Base-by-base conservation (phyloP, 2,888 invertebrate genomes). In the Dryobotodes eremita region DNA sequence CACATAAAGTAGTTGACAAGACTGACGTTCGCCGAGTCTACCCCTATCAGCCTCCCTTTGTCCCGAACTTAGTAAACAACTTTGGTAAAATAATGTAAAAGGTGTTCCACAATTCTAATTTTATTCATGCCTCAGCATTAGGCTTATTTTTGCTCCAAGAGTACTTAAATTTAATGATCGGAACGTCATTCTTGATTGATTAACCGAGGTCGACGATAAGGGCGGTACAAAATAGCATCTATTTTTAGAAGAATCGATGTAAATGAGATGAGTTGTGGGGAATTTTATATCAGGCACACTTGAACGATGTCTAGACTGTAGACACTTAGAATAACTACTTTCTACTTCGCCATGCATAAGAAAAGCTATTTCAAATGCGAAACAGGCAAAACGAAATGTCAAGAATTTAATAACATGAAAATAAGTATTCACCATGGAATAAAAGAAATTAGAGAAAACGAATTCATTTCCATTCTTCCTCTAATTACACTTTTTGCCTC, bases 401-500 rank as follows among this genome's bases (percentile, higher is more conserved):
- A 92, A 92, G 90, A 90, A 90, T 93, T 92, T 93, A 93, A 93
- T 93, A 92, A 92, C 88, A 91, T 88, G 88, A 90, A 91, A 92
- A 90, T 92, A 92, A 92, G 89, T 90, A 88, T 87, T 89, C 82
- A 84, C 85, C 79, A 83, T 80, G 86, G 89, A 91, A 91, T 89
- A 90, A 92, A 92, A 94, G 87, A 89, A 90, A 89, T 89, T 89
- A 87, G 87, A 90, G 84, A 88, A 88, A 92, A 91, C 90, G 86
- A 92, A 92, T 92, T 92, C 91, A 92, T 93, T 94, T 94, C 91
- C 93, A 93, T 94, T 94, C 91, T 93, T 92, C 88, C 92, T 93
- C 93, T 94, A 94, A 94, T 95, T 94, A 94, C 92, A 93, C 87
- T 94, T 94, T 94, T 95, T 94, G 92, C 92, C 86, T 84, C 86